Conservation (phyloP, 2,888 invertebrate genomes). For the Gnatocerus cornutus region DNA sequence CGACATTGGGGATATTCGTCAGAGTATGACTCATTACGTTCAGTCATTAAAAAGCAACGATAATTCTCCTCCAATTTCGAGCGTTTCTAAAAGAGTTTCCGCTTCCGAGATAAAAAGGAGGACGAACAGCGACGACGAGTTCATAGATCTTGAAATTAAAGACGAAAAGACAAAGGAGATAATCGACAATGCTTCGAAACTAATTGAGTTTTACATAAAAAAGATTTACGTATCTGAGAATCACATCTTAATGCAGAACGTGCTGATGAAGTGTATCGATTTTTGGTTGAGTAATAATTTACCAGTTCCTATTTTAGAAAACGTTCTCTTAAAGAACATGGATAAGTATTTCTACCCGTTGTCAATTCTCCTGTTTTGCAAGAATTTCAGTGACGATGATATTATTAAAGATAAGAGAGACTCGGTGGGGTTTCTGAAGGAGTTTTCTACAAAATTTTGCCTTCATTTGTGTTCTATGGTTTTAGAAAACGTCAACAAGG, state of each 20-base stretch:
- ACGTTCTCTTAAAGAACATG: slow-evolving; percentile 69
- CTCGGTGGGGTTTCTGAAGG: slow-evolving; percentile 69
- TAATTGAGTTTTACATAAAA: slow-evolving; percentile 69
- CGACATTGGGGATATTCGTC: slow-evolving; percentile 65
- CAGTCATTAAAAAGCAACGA: slow-evolving; percentile 65
- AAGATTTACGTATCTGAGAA: slow-evolving; percentile 69
- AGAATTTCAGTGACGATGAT: slow-evolving; percentile 63
- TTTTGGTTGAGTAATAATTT: slow-evolving; percentile 69
- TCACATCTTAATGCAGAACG: slow-evolving; percentile 71
- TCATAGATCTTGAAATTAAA: slow-evolving; percentile 60
- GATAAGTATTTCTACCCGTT: slow-evolving; percentile 71
- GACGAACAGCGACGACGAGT: slow-evolving; percentile 22
- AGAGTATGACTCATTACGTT: slow-evolving; percentile 67
- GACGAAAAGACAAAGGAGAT: slow-evolving; percentile 64
- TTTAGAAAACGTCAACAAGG: slow-evolving; percentile 69
- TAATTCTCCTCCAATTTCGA: slow-evolving; percentile 62
- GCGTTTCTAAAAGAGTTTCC: slow-evolving; percentile 58
- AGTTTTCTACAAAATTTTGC: slow-evolving; percentile 71
- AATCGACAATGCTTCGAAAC: slow-evolving; percentile 64
- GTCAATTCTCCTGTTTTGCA: slow-evolving; percentile 70
- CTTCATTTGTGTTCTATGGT: slow-evolving; percentile 71
- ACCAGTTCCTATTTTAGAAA: slow-evolving; percentile 68
- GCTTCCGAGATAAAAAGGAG: slow-evolving; percentile 27
- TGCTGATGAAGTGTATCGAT: slow-evolving; percentile 69
- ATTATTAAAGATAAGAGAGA: slow-evolving; percentile 62